Evolutionary conservation across 2,888 invertebrate genomes (phyloP).

Genomic region (Thereva nobilitata): DNA sequence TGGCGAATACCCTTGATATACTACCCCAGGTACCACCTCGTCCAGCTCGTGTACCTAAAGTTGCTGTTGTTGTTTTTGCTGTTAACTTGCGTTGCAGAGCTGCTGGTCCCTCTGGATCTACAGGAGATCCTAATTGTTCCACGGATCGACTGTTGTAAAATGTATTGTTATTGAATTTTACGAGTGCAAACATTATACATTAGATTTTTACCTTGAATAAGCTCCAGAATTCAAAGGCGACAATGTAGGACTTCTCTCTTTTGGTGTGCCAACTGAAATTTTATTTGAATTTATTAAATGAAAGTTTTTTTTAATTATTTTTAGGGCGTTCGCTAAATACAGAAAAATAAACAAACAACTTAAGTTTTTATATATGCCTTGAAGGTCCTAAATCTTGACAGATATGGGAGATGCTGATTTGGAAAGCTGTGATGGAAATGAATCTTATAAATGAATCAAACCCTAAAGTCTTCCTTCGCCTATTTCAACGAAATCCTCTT

Average conservation of each 20-base stretch:
- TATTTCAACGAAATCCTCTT: no score
- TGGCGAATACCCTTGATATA: conserved; percentile 86
- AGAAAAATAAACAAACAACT: no score
- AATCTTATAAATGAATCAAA: no score
- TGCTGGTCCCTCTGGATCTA: conserved; percentile 70
- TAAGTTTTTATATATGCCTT: no score
- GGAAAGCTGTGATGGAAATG: no score
- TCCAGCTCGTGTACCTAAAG: conserved; percentile 60
- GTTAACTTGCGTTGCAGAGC: conserved; percentile 58
- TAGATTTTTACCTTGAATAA: conserved; percentile 65
- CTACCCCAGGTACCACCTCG: conserved; percentile 86
- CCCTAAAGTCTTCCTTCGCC: no score
- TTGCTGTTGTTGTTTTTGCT: conserved; percentile 56
- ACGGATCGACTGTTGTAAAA: conserved; percentile 54
- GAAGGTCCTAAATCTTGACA: no score
- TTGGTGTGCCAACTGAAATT: conserved; percentile 72
- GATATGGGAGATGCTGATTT: no score
- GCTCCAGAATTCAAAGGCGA: conserved; percentile 78
- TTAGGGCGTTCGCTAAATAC: no score
- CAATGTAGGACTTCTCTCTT: conserved; percentile 82
- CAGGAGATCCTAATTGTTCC: conserved; percentile 81
- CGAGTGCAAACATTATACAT: background rate
- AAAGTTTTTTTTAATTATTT: background rate
- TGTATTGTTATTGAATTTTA: background rate
- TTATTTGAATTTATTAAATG: conserved; percentile 1